Base-by-base conservation (phyloP, 2,113 vertebrate genomes). In the Heterotilapia buettikoferi region DNA sequence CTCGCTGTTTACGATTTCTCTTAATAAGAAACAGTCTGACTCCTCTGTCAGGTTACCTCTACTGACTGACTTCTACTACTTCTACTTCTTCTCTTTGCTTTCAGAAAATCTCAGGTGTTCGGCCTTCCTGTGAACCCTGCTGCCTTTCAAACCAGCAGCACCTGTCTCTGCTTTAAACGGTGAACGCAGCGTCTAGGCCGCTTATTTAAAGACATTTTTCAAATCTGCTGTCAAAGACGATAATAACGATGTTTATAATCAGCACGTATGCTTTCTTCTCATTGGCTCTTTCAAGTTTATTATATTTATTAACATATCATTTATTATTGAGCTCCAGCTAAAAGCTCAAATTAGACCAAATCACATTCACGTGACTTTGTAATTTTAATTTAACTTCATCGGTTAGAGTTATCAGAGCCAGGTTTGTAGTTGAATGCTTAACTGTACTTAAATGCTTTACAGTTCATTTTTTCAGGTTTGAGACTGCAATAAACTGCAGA, bases 71-170 rank as follows among this genome's bases (percentile, higher is more conserved):
- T 80, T 14, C 24, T 76, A 10, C 14, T 61, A 43, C 9, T 89
- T 4, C 18, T 61, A 50, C 7, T 89, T 2, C 56, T n/a, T n/a
- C 45, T 84, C 24, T 61, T 40, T 19, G 21, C 18, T 76, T 40
- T 81, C 19, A 12, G 57, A 68, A 45, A 83, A 47, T 82, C 89
- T 94, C 94, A 94, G 92, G 90, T 92, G 24, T 24, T 66, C 38
- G 68, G 84, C 38, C 24, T 89, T 63, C 43, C 31, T 79, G 53
- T 84, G 45, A 90, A 84, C 33, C 50, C 21, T 40, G 5, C 54
- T 82, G 88, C 87, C 85, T 90, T 73, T 86, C 52, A 83, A 43
- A 90, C 43, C 78, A 85, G 85, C 80, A 53, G 84, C 82, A 82
- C 43, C 16, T 71, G 26, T 84, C 47, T 56, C 52, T 50, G 57